A percentile compares a stretch with the other conserved stretches of the same genome.
Evolutionary conservation across 2,888 invertebrate genomes (phyloP).

Genomic region (Cetonia aurata): DNA sequence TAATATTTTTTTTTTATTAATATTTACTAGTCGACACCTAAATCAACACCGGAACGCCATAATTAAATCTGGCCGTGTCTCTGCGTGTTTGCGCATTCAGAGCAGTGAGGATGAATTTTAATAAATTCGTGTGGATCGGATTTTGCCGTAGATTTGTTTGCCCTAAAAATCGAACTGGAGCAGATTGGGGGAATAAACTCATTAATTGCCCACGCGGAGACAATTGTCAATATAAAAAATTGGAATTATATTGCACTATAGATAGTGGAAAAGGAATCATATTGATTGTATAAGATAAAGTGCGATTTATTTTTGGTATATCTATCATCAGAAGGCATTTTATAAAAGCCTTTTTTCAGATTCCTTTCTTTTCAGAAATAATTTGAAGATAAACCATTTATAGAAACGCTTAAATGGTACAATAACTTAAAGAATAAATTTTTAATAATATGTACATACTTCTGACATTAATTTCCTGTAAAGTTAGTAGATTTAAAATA

Average conservation of each 20-base stretch:
- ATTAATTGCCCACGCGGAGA: conserved; percentile 33
- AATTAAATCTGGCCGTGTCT: conserved; percentile 59
- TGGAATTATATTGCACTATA: conserved; percentile 11
- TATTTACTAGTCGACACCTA: conserved; percentile 57
- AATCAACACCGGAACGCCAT: conserved; percentile 60
- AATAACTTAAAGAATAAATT: no score
- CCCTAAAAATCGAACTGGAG: conserved; percentile 32
- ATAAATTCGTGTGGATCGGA: conserved; percentile 40
- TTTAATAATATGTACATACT: no score
- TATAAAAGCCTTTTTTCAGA: no score
- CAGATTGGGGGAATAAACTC: conserved; percentile 43
- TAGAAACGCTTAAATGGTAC: no score
- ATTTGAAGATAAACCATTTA: no score
- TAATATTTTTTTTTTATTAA: conserved; percentile 27
- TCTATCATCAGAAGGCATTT: no score
- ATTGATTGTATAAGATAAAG: conserved; percentile 4
- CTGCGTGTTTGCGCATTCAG: conserved; percentile 36
- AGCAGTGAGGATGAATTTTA: conserved; percentile 32
- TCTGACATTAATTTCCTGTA: no score
- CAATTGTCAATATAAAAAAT: conserved; percentile 25
- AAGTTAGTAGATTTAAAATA: no score
- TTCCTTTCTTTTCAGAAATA: no score
- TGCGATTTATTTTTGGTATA: not conserved
- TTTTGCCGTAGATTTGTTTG: conserved; percentile 43
- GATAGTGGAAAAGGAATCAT: not conserved